A percentile compares a stretch with the other conserved stretches of the same genome.
These are phyloP conservation scores for Miichthys miiuy DNA, from an alignment of 2,797 vertebrate genomes.

Conservation along the genomic window DNA sequence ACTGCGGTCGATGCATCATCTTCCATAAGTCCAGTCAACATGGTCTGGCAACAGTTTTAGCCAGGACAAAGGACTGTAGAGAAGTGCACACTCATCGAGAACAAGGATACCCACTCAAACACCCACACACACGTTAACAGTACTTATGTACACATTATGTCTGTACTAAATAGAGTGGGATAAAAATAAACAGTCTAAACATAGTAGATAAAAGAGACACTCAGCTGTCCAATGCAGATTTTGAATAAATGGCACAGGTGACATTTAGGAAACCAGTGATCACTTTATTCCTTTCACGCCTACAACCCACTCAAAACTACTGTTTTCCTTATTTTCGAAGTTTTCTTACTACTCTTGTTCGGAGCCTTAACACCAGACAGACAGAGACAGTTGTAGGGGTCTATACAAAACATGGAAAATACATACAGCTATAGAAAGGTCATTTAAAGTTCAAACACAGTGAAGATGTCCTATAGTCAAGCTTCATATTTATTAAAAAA, in stretches of 20 bases:
- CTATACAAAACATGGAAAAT: background rate
- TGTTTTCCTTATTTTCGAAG: background rate
- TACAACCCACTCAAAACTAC: background rate
- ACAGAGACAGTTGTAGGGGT: background rate
- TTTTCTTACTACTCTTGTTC: background rate
- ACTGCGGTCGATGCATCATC: constrained; percentile 13
- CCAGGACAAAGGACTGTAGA: constrained; percentile 10
- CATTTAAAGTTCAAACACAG: background rate
- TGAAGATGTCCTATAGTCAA: background rate
- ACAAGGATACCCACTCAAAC: constrained; percentile 1
- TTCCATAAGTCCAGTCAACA: constrained; percentile 14
- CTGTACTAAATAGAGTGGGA: background rate
- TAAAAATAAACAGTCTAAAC: background rate
- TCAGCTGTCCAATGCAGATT: background rate
- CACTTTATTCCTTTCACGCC: constrained; percentile 4
- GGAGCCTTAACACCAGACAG: background rate
- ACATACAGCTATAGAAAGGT: background rate
- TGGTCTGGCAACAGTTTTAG: constrained; percentile 19
- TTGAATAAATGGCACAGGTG: background rate
- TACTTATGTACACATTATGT: constrained; percentile 5
- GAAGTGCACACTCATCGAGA: constrained; percentile 15
- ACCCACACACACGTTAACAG: constrained; percentile 15
- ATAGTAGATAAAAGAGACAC: background rate
- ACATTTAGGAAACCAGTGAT: background rate
- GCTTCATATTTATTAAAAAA: constrained; percentile 16